Evolutionary conservation across 1,140 invertebrate genomes (phyloP), one percentile per base, ranked within the genome.

Genomic region (Octopus bimaculoides): DNA sequence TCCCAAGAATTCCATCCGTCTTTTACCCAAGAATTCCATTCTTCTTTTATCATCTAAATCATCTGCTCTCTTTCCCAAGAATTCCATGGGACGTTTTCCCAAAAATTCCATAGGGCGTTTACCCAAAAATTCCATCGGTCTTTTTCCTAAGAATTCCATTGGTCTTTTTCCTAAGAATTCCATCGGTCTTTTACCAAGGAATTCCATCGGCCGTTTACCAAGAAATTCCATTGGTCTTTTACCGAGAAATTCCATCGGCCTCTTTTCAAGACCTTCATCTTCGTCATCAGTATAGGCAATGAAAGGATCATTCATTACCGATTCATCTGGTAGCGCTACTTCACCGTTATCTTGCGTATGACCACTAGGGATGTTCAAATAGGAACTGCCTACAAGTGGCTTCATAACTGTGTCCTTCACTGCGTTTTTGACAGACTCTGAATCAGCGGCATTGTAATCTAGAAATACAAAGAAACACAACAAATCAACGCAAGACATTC

Each of bases 181-280:
- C 74, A 75, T 75, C 17, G 74, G 74, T 7, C 74, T n/a, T 41
- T 75, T 75, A 4, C 52, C 74, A 14, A 75, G 52, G 74, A 75
- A 75, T 53, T 75, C 74, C 74, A 75, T 75, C 8, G 74, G 17
- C 17, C 74, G 17, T 41, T 75, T 75, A 52, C 74, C 74, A 52
- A 75, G 52, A 75, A 75, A 75, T 53, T 75, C 74, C 74, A 75
- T 75, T 7, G 41, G 41, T 75, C 74, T 75, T 75, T 71, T 71
- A 20, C 66, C 66, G 17, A 71, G 17, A 71, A 71, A 71, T 14
- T 71, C 66, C 66, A 71, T 71, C 26, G 26, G 26, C 26, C 26
- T 41, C 26, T 75, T 75, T 75, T 53, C n/a, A 14, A 75, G 66
- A 71, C 6, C 66, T 4, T 71, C 66, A n/a, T 71, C 66, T n/a